Percentiles rank a stretch among this genome's conserved stretches.
phyloP scores from a whole-genome alignment of 2,113 vertebrate genomes.

The Neotoma lepida region DNA sequence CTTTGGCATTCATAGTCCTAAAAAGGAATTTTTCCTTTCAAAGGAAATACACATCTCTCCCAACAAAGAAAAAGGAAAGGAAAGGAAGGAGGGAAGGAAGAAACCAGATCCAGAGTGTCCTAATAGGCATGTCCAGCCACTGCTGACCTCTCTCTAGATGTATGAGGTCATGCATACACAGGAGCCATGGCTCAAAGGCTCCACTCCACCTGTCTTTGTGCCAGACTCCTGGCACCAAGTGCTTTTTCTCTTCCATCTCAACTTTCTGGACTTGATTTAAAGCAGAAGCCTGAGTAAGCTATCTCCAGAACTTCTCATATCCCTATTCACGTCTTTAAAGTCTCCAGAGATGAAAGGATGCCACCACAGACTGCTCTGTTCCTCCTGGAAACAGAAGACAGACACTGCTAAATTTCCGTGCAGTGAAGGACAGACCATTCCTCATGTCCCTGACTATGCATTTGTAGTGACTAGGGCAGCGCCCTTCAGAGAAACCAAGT shows the following conservation, averaged over 20 bases:
- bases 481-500: constrained; percentile 56
- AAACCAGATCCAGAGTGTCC: background rate
- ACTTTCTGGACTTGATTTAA: background rate
- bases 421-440: background rate
- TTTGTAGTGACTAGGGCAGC: background rate
- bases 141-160: background rate
- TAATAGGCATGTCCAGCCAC: too few relatives aligned
- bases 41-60: constrained; percentile 49
- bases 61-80: background rate
- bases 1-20: background rate
- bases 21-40: constrained; percentile 39
- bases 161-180: background rate
- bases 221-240: accelerated
- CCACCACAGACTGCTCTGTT: background rate
- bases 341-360: constrained; percentile 1
- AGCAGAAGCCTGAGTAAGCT: background rate
- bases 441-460: background rate
- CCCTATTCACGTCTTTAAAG: background rate
- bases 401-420: background rate
- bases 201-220: background rate
- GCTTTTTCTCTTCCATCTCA: background rate
- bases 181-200: too few relatives aligned
- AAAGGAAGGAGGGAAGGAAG: background rate
- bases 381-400: constrained; percentile 40
- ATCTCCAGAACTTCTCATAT: background rate